A percentile compares a stretch with the other conserved stretches of the same genome.
Conservation (phyloP, 1,140 invertebrate species). For the Zophobas atratus region DNA sequence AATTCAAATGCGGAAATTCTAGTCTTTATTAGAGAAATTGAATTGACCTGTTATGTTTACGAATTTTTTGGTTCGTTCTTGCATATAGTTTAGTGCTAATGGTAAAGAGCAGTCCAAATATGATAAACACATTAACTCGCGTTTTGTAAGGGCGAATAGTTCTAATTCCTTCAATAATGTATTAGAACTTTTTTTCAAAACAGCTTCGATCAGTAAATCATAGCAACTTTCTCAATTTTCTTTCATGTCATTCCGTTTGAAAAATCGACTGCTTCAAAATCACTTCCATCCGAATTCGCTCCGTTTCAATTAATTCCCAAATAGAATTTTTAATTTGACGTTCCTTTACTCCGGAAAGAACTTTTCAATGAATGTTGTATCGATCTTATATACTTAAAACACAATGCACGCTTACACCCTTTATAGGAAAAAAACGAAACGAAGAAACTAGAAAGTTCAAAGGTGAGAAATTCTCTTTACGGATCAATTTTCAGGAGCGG, state of each 20-base stretch:
- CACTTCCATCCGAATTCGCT: slow-evolving; percentile 41
- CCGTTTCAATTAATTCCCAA: slow-evolving; percentile 23
- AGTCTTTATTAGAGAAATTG: no score
- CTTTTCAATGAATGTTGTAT: background rate
- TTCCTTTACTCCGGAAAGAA: slow-evolving; percentile 18
- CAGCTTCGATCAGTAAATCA: background rate
- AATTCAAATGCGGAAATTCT: no score
- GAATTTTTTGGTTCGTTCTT: no score
- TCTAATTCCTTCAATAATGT: no score
- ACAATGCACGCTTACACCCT: background rate
- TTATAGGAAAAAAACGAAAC: background rate
- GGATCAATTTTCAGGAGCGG: slow-evolving; percentile 23
- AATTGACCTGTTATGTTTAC: no score
- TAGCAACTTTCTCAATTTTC: slow-evolving; percentile 13
- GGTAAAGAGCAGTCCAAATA: no score
- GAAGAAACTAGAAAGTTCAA: slow-evolving; percentile 10
- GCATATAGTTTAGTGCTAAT: no score
- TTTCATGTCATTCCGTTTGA: slow-evolving; percentile 13
- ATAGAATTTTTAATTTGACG: slow-evolving; percentile 34
- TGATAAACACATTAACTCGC: no score
- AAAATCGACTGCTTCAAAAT: slow-evolving; percentile 33
- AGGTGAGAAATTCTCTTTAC: slow-evolving; percentile 26
- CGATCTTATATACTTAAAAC: slow-evolving; percentile 17
- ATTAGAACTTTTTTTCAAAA: no score
- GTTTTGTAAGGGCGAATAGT: no score